These are phyloP conservation scores for Chionoecetes opilio DNA, from an alignment of 1,140 invertebrate species.

Conservation along the genomic window DNA sequence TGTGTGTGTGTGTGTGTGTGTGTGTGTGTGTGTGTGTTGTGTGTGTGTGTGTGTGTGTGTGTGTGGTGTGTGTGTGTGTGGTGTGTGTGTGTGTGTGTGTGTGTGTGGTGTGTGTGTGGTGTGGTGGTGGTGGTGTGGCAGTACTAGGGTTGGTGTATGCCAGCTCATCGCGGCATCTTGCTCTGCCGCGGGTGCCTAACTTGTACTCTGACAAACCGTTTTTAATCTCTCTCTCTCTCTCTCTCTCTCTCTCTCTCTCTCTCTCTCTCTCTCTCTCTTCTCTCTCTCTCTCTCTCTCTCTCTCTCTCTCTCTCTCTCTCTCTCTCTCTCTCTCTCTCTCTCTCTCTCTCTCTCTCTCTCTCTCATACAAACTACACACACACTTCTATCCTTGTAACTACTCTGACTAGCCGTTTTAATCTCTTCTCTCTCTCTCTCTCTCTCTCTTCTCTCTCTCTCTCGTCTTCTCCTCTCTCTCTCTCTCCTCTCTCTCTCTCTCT, in stretches of 20 bases:
- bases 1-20: too few species aligned
- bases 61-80: too few species aligned
- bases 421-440: background rate
- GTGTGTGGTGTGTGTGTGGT: too few species aligned
- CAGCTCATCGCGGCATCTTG: conserved; percentile 24
- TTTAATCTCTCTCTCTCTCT: background rate
- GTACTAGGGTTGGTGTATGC: background rate
- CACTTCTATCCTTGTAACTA: background rate
- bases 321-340: too few species aligned
- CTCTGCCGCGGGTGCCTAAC: conserved; percentile 3
- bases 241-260: conserved; percentile 5
- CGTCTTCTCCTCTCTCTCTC: background rate
- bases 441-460: too few species aligned
- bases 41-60: too few species aligned
- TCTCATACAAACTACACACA: background rate
- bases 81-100: too few species aligned
- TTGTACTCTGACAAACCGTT: conserved; percentile 29
- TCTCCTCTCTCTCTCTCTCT: background rate
- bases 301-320: conserved; percentile 53
- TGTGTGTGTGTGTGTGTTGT: too few species aligned
- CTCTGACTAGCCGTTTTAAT: background rate
- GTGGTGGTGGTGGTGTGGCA: too few species aligned
- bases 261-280: conserved; percentile 44
- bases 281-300: conserved; percentile 58
- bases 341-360: too few species aligned